Percentiles rank a stretch among this genome's conserved stretches.
Conservation (phyloP, 2,888 invertebrate species). For the Drosophila infuscata region DNA sequence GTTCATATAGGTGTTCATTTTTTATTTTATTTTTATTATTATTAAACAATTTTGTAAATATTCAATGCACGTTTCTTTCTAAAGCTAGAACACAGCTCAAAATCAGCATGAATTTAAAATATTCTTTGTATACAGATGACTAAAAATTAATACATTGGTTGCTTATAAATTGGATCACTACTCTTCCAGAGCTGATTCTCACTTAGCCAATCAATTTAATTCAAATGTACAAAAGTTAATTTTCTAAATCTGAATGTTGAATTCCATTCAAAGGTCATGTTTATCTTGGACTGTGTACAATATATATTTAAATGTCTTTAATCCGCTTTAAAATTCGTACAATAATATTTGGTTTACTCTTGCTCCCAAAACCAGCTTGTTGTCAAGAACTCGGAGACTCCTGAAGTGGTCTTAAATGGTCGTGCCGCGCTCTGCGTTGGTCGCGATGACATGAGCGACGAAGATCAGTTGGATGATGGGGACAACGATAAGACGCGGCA, state of each 20-base stretch:
- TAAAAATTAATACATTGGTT: not conserved
- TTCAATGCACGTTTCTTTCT: slow-evolving; percentile 25
- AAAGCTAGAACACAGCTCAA: not conserved
- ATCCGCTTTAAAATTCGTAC: not conserved
- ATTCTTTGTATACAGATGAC: not conserved
- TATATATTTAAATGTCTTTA: not conserved
- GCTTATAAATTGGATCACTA: not conserved
- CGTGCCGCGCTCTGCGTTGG: slow-evolving; percentile 93
- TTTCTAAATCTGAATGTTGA: not conserved
- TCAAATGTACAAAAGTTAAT: not conserved
- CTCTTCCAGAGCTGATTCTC: not conserved
- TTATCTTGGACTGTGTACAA: slow-evolving; percentile 16
- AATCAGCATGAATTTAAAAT: not conserved
- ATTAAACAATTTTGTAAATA: slow-evolving; percentile 5
- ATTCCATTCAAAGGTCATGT: not conserved
- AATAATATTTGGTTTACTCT: slow-evolving; percentile 40
- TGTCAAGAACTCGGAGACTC: slow-evolving; percentile 86
- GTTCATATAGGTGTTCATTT: slow-evolving; percentile 2
- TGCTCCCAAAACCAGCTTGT: slow-evolving; percentile 85
- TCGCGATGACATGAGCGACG: slow-evolving; percentile 88
- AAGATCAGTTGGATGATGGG: slow-evolving; percentile 87
- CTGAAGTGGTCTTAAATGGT: slow-evolving; percentile 90
- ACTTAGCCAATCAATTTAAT: not conserved
- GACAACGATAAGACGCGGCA: slow-evolving; percentile 84
- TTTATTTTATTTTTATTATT: slow-evolving; percentile 5